Evolutionary conservation across 2,888 invertebrate genomes (phyloP), one percentile per base, ranked within the genome.

Genomic region (Digitonthophagus gazella): DNA sequence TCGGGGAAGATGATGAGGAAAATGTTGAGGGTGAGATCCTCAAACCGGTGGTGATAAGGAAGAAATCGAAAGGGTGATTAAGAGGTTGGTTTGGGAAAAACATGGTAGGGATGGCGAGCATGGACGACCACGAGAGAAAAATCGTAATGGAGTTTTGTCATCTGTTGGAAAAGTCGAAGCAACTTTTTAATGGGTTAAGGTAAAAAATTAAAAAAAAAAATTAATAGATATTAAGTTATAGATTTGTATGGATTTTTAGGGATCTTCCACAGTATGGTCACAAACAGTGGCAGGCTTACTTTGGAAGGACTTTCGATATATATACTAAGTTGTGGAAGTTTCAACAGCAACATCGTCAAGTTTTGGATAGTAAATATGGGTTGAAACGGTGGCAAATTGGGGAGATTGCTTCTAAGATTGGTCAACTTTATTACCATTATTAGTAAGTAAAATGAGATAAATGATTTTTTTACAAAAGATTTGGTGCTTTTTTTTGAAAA

Each of bases 271-370:
- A 96, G 83, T 97, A 97, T 84, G 97, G 97, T 14, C 96, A 97
- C 84, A 96, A 95, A 81, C 96, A 97, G 83, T 98, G 97, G 97
- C 97, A 97, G 85, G 92, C 95, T 11, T 97, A 98, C 83, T 98
- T 98, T 83, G 96, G 96, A 16, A 88, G 96, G 76, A 97, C 97
- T 19, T 98, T 98, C 84, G 98, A 98, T 85, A 94, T 97, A 69
- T 98, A 97, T 85, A 97, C 97, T 28, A 96, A 96, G 84, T 86
- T 98, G 69, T 98, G 98, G 98, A 97, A 97, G 84, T 98, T 96
- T 83, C 98, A 98, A 83, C 97, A 98, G 82, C 96, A 96, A 81
- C 96, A 98, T 84, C 90, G 97, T 84, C 89, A 90, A 82, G 88
- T 96, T 72, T 86, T 98, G 76, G 97, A 98, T 83, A 89, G 89